Evolutionary conservation across 2,888 invertebrate species (phyloP), one percentile per base, ranked within the genome.

Genomic region (Pheosia tremula): DNA sequence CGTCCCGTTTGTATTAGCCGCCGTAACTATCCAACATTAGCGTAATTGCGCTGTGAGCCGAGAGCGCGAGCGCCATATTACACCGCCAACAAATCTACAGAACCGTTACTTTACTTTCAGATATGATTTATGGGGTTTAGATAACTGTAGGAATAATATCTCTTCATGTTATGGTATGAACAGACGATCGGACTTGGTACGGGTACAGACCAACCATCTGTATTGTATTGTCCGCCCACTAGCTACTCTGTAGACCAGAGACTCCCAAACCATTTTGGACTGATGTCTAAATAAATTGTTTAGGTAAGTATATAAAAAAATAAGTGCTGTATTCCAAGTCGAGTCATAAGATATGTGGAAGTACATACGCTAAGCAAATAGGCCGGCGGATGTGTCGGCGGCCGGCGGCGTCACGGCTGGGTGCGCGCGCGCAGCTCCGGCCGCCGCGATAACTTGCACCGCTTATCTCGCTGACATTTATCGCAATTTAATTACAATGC

Each of bases 401-500:
- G 24, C 24, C 24, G 24, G 24, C 24, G 24, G 24, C 45, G 45
- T 56, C 45, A 41, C 41, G 56, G 56, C 11, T 45, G 41, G 58
- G 11, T 43, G 58, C 64, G 56, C 59, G 67, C 66, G 60, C 62
- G 62, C 62, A 59, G 56, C 47, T 47, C 47, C 47, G 47, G n/a
- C 47, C 63, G 54, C 56, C 56, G 60, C 38, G 66, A 84, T 85
- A 84, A 84, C 82, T 85, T 77, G 73, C 69, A 57, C 66, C 71
- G 66, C 68, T 81, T 83, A 85, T 83, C 83, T 72, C 65, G 53
- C 67, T 80, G 86, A 83, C 84, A 84, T 84, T 88, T 84, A 88
- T 83, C 80, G 84, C 78, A 76, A 82, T 88, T 87, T 88, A 87
- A 89, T 89, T 88, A 88, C 80, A 72, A 75, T 68, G 74, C 65